Evolutionary conservation across 2,888 invertebrate species (phyloP), one percentile per base, ranked within the genome.

Genomic region (Mesorhabditis sp.): DNA sequence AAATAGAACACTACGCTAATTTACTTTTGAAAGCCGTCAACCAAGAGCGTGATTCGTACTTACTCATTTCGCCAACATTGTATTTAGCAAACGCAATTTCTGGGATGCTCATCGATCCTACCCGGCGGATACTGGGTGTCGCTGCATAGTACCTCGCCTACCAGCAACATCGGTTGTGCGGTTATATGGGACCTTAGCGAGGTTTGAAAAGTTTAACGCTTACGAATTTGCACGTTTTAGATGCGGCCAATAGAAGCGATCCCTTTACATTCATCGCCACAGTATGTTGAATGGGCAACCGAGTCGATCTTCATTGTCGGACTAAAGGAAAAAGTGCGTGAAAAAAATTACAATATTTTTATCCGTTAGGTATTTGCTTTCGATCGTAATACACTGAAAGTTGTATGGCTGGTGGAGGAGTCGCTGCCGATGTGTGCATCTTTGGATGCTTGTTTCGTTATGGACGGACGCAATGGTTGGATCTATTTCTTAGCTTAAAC

Each of bases 261-360:
- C 7, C 58, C 7, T 13, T n/a, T 50, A 10, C n/a, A 10, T 50
- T 50, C 58, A 50, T 13, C 58, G 7, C 58, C 58, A 50, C n/a
- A 13, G 58, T 50, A 50, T 50, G 58, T 50, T n/a, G 58, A 50
- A 50, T 50, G 58, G 58, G 58, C 58, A n/a, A 50, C 28, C 28
- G 28, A 28, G 28, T 28, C 28, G 28, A 28, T 28, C 28, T 28
- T 50, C 58, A 13, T 50, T 50, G 58, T n/a, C 10, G n/a, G 10
- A 50, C 7, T n/a, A 50, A 50, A 50, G 58, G 58, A 50, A 28
- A 28, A 28, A 28, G 28, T 28, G 28, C 28, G 28, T 28, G 28
- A 28, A 28, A 28, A 28, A 28, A 28, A 28, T 28, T 28, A 28
- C 28, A 28, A 28, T 28, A 28, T 28, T 28, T 28, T 28, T 28